Evolutionary conservation across 2,797 vertebrate species (phyloP), one percentile per base, ranked within the genome.

Genomic region (Rhadinocentrus ornatus): DNA sequence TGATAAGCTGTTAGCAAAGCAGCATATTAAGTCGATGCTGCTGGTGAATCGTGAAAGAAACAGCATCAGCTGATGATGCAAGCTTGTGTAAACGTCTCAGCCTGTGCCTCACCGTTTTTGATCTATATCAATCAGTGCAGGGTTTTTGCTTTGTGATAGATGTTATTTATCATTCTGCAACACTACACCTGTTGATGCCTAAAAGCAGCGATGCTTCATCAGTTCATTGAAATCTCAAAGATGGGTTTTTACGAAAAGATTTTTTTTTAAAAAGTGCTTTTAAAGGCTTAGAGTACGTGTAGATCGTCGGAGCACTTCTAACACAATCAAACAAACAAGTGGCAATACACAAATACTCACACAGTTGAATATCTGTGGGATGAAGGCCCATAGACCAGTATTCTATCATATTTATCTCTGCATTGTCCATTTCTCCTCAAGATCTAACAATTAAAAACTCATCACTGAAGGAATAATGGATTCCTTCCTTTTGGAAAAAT

Each of bases 401-500:
- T 26, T 71, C 66, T 62, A 52, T 77, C 22, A 24, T 18, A 73
- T 72, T 81, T 71, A 82, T 86, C 73, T 80, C 54, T 74, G 52
- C 73, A 84, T 41, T 69, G 78, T 71, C 75, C 83, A 86, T 89
- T 90, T 86, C 78, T 74, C 75, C 68, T 55, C 69, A 68, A 69
- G 53, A 29, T 65, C 72, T 78, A 75, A 81, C 80, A 82, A 87
- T 86, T 90, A 84, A 91, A 91, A 79, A 54, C 20, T 59, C 75
- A 78, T 80, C 82, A 86, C 85, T 78, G 79, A 85, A 85, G 53
- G 41, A 57, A 59, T 83, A 77, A 85, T 39, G 65, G 83, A 89
- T 82, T 63, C 48, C 44, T 75, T 71, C 52, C 59, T 80, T 77
- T 55, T 71, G 77, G 77, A 80, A 60, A 81, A 82, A 77, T 84